A percentile compares a stretch with the other conserved stretches of the same genome.
These are phyloP conservation scores for Pangasianodon gigas DNA, from an alignment of 2,113 vertebrate species.

Conservation along the genomic window DNA sequence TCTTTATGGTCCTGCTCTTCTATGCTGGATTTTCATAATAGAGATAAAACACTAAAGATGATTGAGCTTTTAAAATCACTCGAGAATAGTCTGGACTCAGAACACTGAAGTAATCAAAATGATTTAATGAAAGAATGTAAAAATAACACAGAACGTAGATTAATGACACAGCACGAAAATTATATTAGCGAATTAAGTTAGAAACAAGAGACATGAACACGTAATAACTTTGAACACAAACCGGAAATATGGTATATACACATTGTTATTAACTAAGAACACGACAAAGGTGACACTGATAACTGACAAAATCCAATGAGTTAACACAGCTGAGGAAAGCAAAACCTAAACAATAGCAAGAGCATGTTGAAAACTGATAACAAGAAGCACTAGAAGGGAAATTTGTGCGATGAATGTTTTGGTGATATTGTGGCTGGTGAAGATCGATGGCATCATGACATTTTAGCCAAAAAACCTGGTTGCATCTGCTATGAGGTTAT, in stretches of 20 bases:
- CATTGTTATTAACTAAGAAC: not conserved
- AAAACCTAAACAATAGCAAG: no score
- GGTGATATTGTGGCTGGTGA: not conserved
- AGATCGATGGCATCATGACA: not conserved
- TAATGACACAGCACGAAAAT: not conserved
- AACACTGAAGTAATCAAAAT: not conserved
- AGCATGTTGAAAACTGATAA: no score
- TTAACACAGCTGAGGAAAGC: no score
- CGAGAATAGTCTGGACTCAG: not conserved
- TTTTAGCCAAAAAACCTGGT: not conserved
- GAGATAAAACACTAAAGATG: not conserved
- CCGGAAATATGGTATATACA: not conserved
- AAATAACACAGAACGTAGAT: not conserved
- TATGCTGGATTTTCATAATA: not conserved
- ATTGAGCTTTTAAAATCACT: not conserved
- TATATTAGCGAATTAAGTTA: not conserved
- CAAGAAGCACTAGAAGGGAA: no score
- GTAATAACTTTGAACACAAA: not conserved
- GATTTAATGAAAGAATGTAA: not conserved
- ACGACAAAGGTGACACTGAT: not conserved
- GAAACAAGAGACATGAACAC: not conserved
- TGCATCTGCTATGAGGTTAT: not conserved
- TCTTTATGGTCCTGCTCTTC: not conserved
- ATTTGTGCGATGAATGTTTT: no score
- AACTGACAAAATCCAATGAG: no score